These are phyloP conservation scores for Hemistola chrysoprasaria DNA, from an alignment of 2,888 invertebrate species.

Conservation along the genomic window DNA sequence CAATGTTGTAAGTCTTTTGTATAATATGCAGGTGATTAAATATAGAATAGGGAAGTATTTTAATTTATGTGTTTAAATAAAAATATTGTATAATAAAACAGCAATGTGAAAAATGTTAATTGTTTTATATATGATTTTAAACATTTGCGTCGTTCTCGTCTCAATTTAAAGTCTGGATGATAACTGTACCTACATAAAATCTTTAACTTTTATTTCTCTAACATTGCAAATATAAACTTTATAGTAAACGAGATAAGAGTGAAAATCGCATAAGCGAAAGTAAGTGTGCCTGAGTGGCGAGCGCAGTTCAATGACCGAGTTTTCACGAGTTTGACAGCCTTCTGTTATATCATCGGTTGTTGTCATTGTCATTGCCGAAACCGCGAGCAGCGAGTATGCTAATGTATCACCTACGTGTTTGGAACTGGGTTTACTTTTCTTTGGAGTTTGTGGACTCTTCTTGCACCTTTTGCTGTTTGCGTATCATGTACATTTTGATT, in stretches of 20 bases:
- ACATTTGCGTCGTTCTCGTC: conserved; percentile 53
- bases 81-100: conserved; percentile 26
- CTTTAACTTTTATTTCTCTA: conserved; percentile 32
- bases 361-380: conserved; percentile 83
- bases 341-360: conserved; percentile 80
- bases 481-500: conserved; percentile 23
- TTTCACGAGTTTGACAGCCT: conserved; percentile 82
- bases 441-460: conserved; percentile 37
- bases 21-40: no score
- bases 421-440: conserved; percentile 53
- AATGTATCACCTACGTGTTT: conserved; percentile 61
- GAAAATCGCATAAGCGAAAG: conserved; percentile 73
- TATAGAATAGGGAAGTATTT: no score
- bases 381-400: conserved; percentile 49
- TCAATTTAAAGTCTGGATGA: conserved; percentile 48
- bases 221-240: conserved; percentile 59
- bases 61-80: neutral
- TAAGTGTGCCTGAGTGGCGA: conserved; percentile 49
- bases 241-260: conserved; percentile 53
- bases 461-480: conserved; percentile 31
- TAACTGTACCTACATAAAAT: conserved; percentile 54
- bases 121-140: conserved; percentile 24
- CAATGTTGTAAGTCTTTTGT: no score
- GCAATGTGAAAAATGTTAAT: conserved; percentile 36
- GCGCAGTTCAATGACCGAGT: conserved; percentile 81